A percentile compares a stretch with the other conserved stretches of the same genome.
Evolutionary conservation across 2,113 vertebrate genomes (phyloP).

Genomic region (Trachemys scripta): DNA sequence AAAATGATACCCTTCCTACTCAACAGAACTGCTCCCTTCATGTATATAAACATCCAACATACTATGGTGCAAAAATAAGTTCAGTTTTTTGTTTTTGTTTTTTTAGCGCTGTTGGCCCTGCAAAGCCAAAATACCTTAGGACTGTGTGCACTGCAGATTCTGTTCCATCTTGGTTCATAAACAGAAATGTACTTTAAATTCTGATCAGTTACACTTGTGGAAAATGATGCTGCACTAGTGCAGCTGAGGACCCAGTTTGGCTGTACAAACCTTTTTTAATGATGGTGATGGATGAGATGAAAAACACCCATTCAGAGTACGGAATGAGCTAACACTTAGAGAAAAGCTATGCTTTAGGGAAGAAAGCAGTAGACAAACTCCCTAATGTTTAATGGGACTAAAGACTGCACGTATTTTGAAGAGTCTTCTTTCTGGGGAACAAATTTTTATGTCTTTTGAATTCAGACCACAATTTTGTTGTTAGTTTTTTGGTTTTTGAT

Average conservation of each 20-base stretch:
- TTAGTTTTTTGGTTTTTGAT: not conserved
- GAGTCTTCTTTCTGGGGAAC: not conserved
- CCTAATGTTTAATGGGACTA: not conserved
- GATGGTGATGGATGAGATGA: not conserved
- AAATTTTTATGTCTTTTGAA: not conserved
- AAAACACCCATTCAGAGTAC: not conserved
- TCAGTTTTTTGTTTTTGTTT: not conserved
- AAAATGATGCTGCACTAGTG: not conserved
- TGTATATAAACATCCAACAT: not conserved
- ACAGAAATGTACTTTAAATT: not conserved
- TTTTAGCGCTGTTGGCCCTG: not conserved
- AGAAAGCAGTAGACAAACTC: not conserved
- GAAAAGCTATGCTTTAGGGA: not conserved
- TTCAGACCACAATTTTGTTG: not conserved
- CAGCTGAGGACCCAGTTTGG: not conserved
- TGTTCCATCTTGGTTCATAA: not conserved
- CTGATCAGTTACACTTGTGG: fast-evolving
- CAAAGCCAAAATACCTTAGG: not conserved
- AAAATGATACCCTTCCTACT: not conserved
- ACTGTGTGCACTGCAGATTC: not conserved
- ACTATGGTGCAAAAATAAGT: not conserved
- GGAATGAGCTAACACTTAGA: not conserved
- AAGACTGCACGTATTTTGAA: not conserved
- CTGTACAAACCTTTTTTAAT: not conserved
- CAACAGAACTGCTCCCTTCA: not conserved